Evolutionary conservation across 2,113 vertebrate species (phyloP).

Genomic region (Charina bottae): DNA sequence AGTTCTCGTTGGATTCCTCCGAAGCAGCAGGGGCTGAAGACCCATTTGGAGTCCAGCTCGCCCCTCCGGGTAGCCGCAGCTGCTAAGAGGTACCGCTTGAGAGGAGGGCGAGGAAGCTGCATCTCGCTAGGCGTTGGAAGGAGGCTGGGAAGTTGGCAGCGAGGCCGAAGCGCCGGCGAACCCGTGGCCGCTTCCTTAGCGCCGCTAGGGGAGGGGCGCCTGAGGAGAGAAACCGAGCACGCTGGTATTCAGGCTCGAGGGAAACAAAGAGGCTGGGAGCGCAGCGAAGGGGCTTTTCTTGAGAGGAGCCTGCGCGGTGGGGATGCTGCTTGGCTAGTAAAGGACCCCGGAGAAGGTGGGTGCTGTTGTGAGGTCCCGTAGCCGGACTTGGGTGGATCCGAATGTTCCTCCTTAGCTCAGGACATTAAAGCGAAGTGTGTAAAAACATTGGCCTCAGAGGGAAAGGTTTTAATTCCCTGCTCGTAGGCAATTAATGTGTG

Average conservation of each 20-base stretch:
- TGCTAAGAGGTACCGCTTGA: background rate
- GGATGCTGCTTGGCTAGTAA: background rate
- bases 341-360: background rate
- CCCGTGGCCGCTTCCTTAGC: background rate
- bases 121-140: background rate
- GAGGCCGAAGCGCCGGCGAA: background rate
- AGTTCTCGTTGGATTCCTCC: background rate
- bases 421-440: background rate
- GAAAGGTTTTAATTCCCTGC: too few species aligned
- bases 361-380: too few species aligned
- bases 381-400: background rate
- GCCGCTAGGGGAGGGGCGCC: background rate
- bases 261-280: background rate
- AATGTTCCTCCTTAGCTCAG: background rate
- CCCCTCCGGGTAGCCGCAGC: background rate
- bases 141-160: background rate
- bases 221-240: background rate
- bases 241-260: background rate
- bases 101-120: background rate
- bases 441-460: background rate
- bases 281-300: background rate
- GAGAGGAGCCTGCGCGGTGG: background rate
- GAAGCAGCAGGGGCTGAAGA: slow-evolving; percentile 20
- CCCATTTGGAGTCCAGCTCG: background rate
- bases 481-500: background rate